Conservation (phyloP, 2,797 vertebrate species). For the Adelosebastes latens region DNA sequence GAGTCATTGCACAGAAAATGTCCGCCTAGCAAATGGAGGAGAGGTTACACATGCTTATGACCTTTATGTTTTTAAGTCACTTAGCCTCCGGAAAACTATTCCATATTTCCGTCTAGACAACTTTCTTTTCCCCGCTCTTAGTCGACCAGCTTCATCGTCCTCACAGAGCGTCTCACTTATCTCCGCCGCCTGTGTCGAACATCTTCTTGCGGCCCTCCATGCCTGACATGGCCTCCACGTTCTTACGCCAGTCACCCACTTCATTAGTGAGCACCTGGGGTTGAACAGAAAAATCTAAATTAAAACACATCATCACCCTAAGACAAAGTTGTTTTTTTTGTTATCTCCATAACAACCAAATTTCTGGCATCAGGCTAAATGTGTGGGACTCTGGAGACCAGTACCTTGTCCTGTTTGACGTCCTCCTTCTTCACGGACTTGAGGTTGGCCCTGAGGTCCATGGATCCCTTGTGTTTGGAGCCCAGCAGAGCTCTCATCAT, state of each 20-base stretch:
- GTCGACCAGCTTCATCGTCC: not conserved
- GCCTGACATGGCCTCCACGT: slow-evolving; percentile 88
- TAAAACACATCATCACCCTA: not conserved
- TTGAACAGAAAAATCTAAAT: not conserved
- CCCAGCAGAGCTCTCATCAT: slow-evolving; percentile 87
- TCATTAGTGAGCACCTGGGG: slow-evolving; percentile 81
- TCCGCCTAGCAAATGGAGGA: not conserved
- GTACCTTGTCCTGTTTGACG: slow-evolving; percentile 85
- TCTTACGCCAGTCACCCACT: slow-evolving; percentile 88
- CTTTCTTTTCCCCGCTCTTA: not conserved
- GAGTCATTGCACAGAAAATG: slow-evolving; percentile 40
- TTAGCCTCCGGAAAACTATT: not conserved
- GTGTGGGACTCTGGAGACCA: not conserved
- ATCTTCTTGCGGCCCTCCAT: slow-evolving; percentile 90
- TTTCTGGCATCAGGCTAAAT: not conserved
- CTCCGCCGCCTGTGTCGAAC: slow-evolving; percentile 83
- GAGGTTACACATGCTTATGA: not conserved
- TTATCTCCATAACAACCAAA: not conserved
- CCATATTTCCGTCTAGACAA: slow-evolving; percentile 10
- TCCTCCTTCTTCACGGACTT: slow-evolving; percentile 89
- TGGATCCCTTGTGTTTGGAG: slow-evolving; percentile 87
- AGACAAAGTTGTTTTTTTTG: not conserved
- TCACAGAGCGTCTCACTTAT: slow-evolving; percentile 65
- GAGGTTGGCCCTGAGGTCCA: slow-evolving; percentile 86
- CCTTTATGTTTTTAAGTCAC: not conserved